Evolutionary conservation across 2,888 invertebrate genomes (phyloP).

Genomic region (Orthosia gracilis): DNA sequence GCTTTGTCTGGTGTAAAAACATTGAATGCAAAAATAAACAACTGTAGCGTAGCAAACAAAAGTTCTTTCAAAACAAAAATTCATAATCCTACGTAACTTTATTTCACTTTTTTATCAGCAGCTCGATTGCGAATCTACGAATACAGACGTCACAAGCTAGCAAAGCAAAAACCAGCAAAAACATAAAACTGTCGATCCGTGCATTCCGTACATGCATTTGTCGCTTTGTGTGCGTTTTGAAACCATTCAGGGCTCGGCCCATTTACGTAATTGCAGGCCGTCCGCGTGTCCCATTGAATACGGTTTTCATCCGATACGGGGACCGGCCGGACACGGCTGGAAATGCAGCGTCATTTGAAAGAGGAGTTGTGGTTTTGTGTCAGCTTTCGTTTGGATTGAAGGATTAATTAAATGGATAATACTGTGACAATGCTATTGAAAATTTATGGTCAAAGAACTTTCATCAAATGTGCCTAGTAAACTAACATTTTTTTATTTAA

Average conservation of each 20-base stretch:
- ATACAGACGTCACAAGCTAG: slow-evolving; percentile 4
- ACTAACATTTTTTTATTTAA: too few species aligned
- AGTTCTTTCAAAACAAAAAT: not conserved
- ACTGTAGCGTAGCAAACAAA: not conserved
- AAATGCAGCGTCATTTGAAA: slow-evolving; percentile 22
- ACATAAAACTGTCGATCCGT: slow-evolving; percentile 18
- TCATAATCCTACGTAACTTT: too few species aligned
- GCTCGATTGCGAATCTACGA: not conserved
- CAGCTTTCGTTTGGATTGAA: slow-evolving; percentile 5
- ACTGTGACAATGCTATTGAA: not conserved
- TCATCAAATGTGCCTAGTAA: not conserved
- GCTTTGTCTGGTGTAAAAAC: not conserved
- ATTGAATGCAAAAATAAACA: not conserved
- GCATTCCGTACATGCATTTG: slow-evolving; percentile 20
- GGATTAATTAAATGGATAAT: slow-evolving; percentile 11
- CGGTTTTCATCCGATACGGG: slow-evolving; percentile 36
- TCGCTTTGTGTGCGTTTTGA: slow-evolving; percentile 50
- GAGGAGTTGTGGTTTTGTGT: slow-evolving; percentile 12
- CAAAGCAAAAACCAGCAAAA: slow-evolving; percentile 21
- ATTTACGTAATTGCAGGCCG: slow-evolving; percentile 63
- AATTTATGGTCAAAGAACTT: not conserved
- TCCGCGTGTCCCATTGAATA: slow-evolving; percentile 54
- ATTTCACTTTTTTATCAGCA: not conserved
- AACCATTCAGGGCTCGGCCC: slow-evolving; percentile 54
- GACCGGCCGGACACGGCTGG: slow-evolving; percentile 16